Evolutionary conservation across 2,888 invertebrate genomes (phyloP), one percentile per base, ranked within the genome.

Genomic region (Drosophila cognata): DNA sequence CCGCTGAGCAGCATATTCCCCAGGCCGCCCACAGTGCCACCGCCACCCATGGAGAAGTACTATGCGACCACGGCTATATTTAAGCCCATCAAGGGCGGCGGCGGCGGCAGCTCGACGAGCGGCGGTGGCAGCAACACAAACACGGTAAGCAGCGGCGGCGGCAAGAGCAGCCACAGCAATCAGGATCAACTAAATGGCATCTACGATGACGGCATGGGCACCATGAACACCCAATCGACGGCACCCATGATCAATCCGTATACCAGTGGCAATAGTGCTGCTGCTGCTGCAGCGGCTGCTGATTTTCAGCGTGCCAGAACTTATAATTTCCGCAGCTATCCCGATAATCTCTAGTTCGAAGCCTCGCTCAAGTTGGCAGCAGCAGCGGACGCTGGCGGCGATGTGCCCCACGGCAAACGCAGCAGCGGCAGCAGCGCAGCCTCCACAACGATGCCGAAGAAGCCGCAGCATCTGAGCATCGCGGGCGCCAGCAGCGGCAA

Each of bases 41-140:
- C 96, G 64, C 96, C 96, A 69, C 95, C 95, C 57, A 95, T 95
- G 79, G 95, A 95, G 92, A 95, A 95, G 91, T 96, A 96, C 93
- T 96, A 96, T 93, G 96, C 96, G 72, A 95, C 96, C 77, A 95
- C 95, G 67, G 95, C 96, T 92, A 95, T 96, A 83, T 94, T 92
- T 77, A 93, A 93, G 85, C 92, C 92, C 93, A 91, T 94, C 94
- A 92, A 93, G 77, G 46, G 82, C 55, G 92, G 92, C 51, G 87
- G 88, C 63, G 46, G 82, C 59, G 92, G 92, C 53, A 87, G 88
- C 58, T 81, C 81, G 18, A 48, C 43, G 0, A 52, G 82, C 61
- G 80, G 82, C 60, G 80, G 80, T 59, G 79, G 84, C 78, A 91
- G 90, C 82, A 84, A 87, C 61, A 84, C 91, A 43, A 85, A 89